Evolutionary conservation across 2,797 vertebrate genomes (phyloP).

Genomic region (Antennarius maculatus): DNA sequence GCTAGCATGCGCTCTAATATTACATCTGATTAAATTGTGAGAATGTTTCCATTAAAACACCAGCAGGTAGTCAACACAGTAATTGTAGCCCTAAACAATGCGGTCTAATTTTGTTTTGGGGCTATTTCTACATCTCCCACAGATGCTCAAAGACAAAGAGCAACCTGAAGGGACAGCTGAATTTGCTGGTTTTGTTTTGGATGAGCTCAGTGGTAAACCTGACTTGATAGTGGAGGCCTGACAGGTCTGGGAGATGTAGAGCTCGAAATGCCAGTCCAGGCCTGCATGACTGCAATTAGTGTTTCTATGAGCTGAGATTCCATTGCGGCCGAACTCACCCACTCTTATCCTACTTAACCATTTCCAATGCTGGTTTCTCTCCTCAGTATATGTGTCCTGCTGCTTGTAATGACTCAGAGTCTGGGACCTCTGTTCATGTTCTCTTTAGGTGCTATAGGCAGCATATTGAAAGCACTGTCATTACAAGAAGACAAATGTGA

Average conservation of each 20-base stretch:
- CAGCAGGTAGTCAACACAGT: slow-evolving; percentile 48
- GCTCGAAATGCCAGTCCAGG: slow-evolving; percentile 69
- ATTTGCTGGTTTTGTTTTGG: slow-evolving; percentile 39
- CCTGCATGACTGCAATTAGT: slow-evolving; percentile 79
- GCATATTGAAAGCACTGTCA: slow-evolving; percentile 7
- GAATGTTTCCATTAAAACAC: slow-evolving; percentile 43
- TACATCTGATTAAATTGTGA: slow-evolving; percentile 60
- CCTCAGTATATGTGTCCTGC: slow-evolving; percentile 22
- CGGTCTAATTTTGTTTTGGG: slow-evolving; percentile 57
- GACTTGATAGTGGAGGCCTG: slow-evolving; percentile 67
- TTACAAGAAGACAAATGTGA: slow-evolving; percentile 15
- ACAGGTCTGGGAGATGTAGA: slow-evolving; percentile 76
- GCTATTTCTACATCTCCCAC: slow-evolving; percentile 46
- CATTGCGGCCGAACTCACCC: slow-evolving; percentile 64
- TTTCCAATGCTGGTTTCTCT: slow-evolving; percentile 33
- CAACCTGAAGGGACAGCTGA: slow-evolving; percentile 21
- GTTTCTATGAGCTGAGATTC: slow-evolving; percentile 69
- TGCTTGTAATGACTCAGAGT: slow-evolving; percentile 14
- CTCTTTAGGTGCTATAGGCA: slow-evolving; percentile 21
- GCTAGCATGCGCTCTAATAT: slow-evolving; percentile 31
- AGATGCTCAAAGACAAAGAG: slow-evolving; percentile 33
- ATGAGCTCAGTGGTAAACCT: slow-evolving; percentile 30
- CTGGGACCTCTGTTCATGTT: slow-evolving; percentile 23
- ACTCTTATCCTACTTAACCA: slow-evolving; percentile 60
- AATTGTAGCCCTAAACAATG: slow-evolving; percentile 55